These are phyloP conservation scores for Dasysyrphus albostriatus DNA, from an alignment of 2,888 invertebrate species.

Conservation along the genomic window DNA sequence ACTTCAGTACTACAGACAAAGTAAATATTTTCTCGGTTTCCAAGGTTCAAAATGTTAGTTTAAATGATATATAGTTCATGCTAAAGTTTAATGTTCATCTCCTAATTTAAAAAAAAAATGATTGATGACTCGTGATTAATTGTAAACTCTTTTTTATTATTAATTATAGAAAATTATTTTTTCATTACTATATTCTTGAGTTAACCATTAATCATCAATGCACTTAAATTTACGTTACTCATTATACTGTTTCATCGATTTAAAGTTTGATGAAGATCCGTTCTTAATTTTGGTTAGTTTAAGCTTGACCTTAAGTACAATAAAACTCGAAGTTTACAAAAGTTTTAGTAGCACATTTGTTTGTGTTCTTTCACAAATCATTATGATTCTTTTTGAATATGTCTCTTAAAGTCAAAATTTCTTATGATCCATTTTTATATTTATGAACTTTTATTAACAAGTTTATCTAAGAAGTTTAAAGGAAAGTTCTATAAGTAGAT, in stretches of 20 bases:
- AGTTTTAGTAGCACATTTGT: background rate
- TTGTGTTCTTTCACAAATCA: background rate
- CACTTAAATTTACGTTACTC: background rate
- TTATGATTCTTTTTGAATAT: background rate
- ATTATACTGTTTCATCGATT: background rate
- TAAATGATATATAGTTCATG: background rate
- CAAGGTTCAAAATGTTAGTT: background rate
- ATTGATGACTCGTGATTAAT: conserved; percentile 5
- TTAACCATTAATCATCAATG: background rate
- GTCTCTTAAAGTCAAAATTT: background rate
- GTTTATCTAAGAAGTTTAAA: conserved; percentile 6
- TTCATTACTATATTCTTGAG: background rate
- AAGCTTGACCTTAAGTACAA: background rate
- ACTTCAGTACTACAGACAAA: too few relatives aligned
- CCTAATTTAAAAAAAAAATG: background rate
- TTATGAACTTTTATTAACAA: background rate
- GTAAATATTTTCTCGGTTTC: background rate
- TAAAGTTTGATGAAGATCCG: background rate
- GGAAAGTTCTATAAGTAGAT: background rate
- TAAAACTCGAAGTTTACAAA: background rate
- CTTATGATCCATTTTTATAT: background rate
- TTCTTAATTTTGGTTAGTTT: background rate
- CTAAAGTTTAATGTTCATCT: background rate
- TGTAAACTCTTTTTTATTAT: background rate
- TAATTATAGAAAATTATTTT: background rate